phyloP scores from a whole-genome alignment of 2,888 invertebrate genomes.

The Anticlea derivata region DNA sequence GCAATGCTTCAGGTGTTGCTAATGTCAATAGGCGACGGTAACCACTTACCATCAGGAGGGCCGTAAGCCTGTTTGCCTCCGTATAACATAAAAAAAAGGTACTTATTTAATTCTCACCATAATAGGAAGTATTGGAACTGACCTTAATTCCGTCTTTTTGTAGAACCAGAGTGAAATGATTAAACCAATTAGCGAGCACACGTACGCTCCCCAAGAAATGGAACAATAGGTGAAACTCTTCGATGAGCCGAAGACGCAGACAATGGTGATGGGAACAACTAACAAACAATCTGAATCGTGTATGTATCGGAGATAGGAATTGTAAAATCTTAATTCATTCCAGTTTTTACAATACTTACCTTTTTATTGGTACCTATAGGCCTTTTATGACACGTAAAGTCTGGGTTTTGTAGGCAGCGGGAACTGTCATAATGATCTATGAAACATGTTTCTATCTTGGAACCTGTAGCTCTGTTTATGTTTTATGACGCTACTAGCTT shows the following conservation, averaged over 20 bases:
- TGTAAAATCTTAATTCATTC: constrained; percentile 18
- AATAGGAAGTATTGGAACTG: constrained; percentile 22
- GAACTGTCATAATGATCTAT: too few relatives aligned
- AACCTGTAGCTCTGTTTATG: too few relatives aligned
- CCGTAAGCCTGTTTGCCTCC: too few relatives aligned
- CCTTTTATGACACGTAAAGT: too few relatives aligned
- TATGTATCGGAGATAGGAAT: constrained; percentile 28
- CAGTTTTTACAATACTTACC: constrained; percentile 2
- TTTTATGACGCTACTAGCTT: too few relatives aligned
- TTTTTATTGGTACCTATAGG: not conserved
- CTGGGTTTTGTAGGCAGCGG: too few relatives aligned
- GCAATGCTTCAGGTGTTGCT: too few relatives aligned
- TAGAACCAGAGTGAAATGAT: constrained; percentile 32
- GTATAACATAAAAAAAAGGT: too few relatives aligned
- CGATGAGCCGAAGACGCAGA: constrained; percentile 54
- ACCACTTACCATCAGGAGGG: too few relatives aligned
- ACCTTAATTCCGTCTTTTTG: constrained; percentile 22
- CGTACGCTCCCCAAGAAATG: constrained; percentile 38
- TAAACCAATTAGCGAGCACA: constrained; percentile 25
- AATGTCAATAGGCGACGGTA: too few relatives aligned
- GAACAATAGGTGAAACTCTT: constrained; percentile 73
- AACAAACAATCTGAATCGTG: constrained; percentile 25
- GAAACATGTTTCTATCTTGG: too few relatives aligned
- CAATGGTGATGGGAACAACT: constrained; percentile 56
- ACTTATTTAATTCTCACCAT: not conserved